Conservation (phyloP, 2,888 invertebrate genomes). For the Stegophylla sp. region DNA sequence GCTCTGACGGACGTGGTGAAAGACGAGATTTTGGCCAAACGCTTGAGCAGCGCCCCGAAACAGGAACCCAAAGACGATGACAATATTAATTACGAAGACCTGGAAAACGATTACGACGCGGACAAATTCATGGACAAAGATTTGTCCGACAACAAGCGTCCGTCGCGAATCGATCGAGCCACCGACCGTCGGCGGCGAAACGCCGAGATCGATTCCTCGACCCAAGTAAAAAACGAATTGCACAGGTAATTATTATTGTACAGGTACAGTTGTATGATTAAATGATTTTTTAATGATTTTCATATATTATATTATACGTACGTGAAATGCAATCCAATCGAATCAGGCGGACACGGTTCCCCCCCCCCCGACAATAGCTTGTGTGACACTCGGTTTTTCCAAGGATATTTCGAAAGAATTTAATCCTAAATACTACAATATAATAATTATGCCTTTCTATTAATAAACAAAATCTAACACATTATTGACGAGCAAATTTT, state of each 20-base stretch:
- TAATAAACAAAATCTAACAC: too few species aligned
- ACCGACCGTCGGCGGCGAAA: not conserved
- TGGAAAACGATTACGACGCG: constrained; percentile 11
- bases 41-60: not conserved
- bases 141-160: constrained; percentile 25
- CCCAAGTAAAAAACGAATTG: constrained; percentile 11
- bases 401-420: too few species aligned
- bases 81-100: not conserved
- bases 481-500: too few species aligned
- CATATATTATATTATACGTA: not conserved
- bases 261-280: too few species aligned
- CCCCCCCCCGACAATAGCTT: too few species aligned
- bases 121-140: constrained; percentile 39
- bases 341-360: too few species aligned
- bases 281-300: not conserved
- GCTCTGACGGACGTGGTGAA: constrained; percentile 4
- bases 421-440: too few species aligned
- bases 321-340: too few species aligned
- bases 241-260: constrained; percentile 11
- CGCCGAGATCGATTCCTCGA: constrained; percentile 19
- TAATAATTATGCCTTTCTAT: too few species aligned
- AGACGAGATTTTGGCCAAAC: constrained; percentile 20
- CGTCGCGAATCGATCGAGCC: not conserved
- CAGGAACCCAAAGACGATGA: not conserved
- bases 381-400: too few species aligned